Base-by-base conservation (phyloP, 2,113 vertebrate genomes). In the Apaloderma vittatum region DNA sequence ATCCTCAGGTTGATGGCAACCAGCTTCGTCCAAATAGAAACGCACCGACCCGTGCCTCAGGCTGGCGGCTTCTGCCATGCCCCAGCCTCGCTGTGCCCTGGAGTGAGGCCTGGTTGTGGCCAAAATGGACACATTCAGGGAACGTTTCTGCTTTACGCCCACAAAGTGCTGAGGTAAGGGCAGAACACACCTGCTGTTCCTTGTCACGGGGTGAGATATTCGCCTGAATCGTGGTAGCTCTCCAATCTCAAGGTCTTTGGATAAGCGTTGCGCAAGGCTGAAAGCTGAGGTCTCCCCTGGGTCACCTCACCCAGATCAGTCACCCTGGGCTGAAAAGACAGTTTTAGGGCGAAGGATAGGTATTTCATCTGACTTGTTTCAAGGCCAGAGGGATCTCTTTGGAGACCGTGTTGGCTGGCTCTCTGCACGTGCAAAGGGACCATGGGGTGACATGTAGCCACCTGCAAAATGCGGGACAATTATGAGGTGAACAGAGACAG, bases 1-100 rank as follows among this genome's bases (percentile, higher is more conserved):
- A n/a, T 54, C 59, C n/a, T 8, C 40, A 40, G 24, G 24, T 48
- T 40, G 15, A 27, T 43, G 57, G 77, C 2, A 3, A 9, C 17
- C 37, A 61, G 23, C 48, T 79, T 32, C 14, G 8, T 48, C 57
- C 63, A n/a, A 65, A 40, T 48, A 48, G n/a, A 11, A 75, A 32
- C 43, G 29, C n/a, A 29, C 24, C 6, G 24, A 0, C 15, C 9
- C 1, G 1, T 34, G 77, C 22, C 45, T 18, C 1, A 1, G 48
- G 19, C 23, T 43, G 16, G 40, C 2, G 15, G 32, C 75, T 66
- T 37, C 54, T 15, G 21, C 72, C 8, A 0, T 70, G 30, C n/a
- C 55, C 32, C 32, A n/a, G 29, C 27, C 62, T 45, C 3, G 1
- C 57, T 32, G 29, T 17, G 46, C 37, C 21, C 34, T 30, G 52